These are phyloP conservation scores for Tangara arthus DNA, from an alignment of 2,797 vertebrate genomes.

Conservation along the genomic window DNA sequence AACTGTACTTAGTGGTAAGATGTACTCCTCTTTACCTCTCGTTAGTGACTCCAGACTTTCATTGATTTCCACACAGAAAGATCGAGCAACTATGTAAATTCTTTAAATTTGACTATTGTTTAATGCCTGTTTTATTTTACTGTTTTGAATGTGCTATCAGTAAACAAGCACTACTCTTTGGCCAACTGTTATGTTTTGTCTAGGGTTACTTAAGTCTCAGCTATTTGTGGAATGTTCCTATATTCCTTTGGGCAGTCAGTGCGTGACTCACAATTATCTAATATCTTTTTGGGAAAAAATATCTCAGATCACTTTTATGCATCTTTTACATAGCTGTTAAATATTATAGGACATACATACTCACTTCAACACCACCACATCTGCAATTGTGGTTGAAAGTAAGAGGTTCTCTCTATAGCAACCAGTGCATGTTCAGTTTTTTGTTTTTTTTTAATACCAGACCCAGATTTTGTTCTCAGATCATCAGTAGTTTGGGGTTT, in stretches of 20 bases:
- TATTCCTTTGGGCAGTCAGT: constrained; percentile 1
- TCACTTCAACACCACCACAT: constrained; percentile 28
- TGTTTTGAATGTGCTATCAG: neutral
- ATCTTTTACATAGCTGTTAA: constrained; percentile 22
- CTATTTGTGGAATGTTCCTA: constrained; percentile 45
- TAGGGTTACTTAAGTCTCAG: constrained; percentile 23
- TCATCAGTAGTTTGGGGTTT: neutral
- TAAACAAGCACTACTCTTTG: constrained; percentile 22
- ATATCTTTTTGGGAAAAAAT: neutral
- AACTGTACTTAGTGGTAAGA: neutral
- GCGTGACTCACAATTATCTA: neutral
- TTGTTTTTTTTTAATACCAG: neutral
- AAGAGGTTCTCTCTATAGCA: constrained; percentile 50
- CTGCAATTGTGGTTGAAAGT: constrained; percentile 53
- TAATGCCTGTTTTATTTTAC: neutral
- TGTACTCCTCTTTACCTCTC: neutral
- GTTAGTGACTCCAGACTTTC: neutral
- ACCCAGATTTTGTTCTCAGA: constrained; percentile 29
- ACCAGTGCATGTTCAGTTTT: neutral
- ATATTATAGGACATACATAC: neutral
- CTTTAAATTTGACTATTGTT: neutral
- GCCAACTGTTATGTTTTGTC: neutral
- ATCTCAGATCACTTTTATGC: neutral
- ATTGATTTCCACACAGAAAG: neutral
- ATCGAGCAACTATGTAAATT: neutral